Percentiles rank a stretch among this genome's conserved stretches.
These are phyloP conservation scores for Paralichthys olivaceus DNA, from an alignment of 2,113 vertebrate species.

Conservation along the genomic window DNA sequence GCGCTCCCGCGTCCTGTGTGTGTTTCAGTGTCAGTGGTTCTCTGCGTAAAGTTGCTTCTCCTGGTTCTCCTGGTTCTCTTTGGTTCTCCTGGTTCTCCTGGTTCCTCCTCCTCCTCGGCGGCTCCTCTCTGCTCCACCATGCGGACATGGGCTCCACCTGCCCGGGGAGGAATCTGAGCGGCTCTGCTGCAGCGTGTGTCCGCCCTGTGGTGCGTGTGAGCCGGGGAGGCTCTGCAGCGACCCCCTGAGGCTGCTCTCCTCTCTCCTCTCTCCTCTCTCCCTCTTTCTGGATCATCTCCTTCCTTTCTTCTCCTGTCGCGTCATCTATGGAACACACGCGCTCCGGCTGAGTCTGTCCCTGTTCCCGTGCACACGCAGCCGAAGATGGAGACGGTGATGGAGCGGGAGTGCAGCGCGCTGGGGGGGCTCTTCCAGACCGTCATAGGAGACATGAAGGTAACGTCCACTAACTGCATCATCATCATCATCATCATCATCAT, in stretches of 20 bases:
- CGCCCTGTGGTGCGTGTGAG: not conserved
- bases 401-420: conserved; percentile 85
- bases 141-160: too few relatives aligned
- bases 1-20: not conserved
- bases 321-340: conserved; percentile 40
- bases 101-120: not conserved
- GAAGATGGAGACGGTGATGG: conserved; percentile 83
- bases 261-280: conserved; percentile 33
- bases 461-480: not conserved
- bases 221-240: too few relatives aligned
- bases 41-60: not conserved
- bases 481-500: too few relatives aligned
- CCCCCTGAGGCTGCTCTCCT: not conserved
- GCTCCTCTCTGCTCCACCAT: too few relatives aligned
- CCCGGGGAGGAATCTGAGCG: not conserved
- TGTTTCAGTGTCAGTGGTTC: not conserved
- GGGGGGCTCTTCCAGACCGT: conserved; percentile 84
- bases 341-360: conserved; percentile 25
- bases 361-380: conserved; percentile 16
- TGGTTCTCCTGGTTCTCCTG: not conserved
- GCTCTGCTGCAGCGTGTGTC: not conserved
- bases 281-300: not conserved
- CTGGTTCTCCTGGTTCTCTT: not conserved
- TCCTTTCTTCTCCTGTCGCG: not conserved
- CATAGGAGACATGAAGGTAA: conserved; percentile 84